Evolutionary conservation across 2,113 vertebrate species (phyloP), one percentile per base, ranked within the genome.

Genomic region (Perca flavescens): DNA sequence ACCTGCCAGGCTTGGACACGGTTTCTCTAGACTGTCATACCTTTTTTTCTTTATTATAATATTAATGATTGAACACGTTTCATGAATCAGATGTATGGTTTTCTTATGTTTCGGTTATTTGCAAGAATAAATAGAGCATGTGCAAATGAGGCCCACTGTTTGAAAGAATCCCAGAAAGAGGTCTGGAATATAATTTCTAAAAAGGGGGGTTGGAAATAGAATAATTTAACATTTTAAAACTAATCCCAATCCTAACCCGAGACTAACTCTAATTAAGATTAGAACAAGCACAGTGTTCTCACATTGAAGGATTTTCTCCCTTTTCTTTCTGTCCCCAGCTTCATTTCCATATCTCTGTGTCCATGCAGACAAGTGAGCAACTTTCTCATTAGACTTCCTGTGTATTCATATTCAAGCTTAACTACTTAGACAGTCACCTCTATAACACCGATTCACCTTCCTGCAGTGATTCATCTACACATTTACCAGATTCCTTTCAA

Each of bases 401-500:
- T 46, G 49, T 57, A 57, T 83, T 85, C 70, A 62, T 63, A 77
- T 78, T 82, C 80, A 74, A 61, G 65, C 66, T 47, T n/a, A 28
- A 54, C 58, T 47, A 47, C 66, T 75, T 60, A 63, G 50, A 89
- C 75, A 77, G 58, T 84, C 70, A 72, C 62, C 66, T 80, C 31
- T 74, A 46, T 43, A 47, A 54, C 60, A 57, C 16, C 34, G n/a
- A 43, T 52, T 74, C 52, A 63, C 53, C 52, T 69, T 34, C 54
- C 36, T 36, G 56, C 66, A 36, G 14, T 10, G 66, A 65, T 84
- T 74, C 43, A 76, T 80, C 62, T 80, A 25, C 74, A 68, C 60
- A 64, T 74, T 74, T 52, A 77, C 50, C 56, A 65, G 28, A 60
- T 77, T 88, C 50, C 56, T 77, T 86, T 86, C 74, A 81, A 10